Percentiles rank a stretch among this genome's conserved stretches.
These are phyloP conservation scores for Crocallis elinguaria DNA, from an alignment of 2,888 invertebrate genomes.

Conservation along the genomic window DNA sequence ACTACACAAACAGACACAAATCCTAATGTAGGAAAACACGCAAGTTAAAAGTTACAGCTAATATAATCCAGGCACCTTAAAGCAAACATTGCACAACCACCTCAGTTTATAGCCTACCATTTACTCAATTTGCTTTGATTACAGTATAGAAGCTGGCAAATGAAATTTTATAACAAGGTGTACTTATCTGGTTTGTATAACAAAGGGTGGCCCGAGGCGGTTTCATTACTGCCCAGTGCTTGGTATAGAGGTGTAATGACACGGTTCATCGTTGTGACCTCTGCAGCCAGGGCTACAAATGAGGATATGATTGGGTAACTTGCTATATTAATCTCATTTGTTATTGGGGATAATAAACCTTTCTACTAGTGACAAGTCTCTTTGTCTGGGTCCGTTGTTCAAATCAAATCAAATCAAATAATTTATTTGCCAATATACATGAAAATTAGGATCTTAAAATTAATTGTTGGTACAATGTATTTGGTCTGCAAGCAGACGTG, in stretches of 20 bases:
- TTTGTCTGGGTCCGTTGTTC: too few relatives aligned
- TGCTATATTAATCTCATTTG: background rate
- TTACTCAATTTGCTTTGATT: slow-evolving; percentile 28
- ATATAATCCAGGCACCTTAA: too few relatives aligned
- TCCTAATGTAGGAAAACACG: too few relatives aligned
- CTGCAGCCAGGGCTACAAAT: slow-evolving; percentile 41
- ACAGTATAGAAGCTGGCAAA: slow-evolving; percentile 46
- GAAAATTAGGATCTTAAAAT: too few relatives aligned
- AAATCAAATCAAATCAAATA: too few relatives aligned
- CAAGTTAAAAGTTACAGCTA: too few relatives aligned
- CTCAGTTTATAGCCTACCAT: slow-evolving; percentile 5
- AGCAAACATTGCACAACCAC: background rate
- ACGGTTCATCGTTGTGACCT: slow-evolving; percentile 44
- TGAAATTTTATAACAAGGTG: slow-evolving; percentile 51
- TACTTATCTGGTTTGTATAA: slow-evolving; percentile 38
- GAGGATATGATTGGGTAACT: slow-evolving; percentile 24
- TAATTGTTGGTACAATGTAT: too few relatives aligned
- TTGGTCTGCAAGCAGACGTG: too few relatives aligned
- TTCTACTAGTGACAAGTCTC: too few relatives aligned
- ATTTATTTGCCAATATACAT: too few relatives aligned
- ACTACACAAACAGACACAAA: too few relatives aligned
- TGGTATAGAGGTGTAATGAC: slow-evolving; percentile 41
- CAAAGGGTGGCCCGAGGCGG: slow-evolving; percentile 52
- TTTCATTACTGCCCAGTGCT: slow-evolving; percentile 42
- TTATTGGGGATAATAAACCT: too few relatives aligned